Evolutionary conservation across 2,113 vertebrate species (phyloP).

Genomic region (Archilochus colubris): DNA sequence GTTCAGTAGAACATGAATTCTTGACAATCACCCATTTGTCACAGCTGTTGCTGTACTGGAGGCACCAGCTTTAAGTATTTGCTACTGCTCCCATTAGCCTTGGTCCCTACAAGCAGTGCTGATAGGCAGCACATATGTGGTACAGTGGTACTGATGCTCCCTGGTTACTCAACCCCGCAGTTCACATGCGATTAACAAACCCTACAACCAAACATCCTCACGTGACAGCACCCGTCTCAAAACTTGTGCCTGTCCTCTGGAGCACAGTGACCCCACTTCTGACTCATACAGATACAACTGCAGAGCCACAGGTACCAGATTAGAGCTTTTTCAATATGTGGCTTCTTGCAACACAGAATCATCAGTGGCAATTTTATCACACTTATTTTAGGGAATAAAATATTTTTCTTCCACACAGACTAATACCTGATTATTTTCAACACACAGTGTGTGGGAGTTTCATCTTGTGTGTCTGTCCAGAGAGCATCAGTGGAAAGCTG

Average conservation of each 20-base stretch:
- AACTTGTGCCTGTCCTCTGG: background rate
- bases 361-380: background rate
- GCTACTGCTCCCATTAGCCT: background rate
- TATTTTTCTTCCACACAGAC: background rate
- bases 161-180: background rate
- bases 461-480: background rate
- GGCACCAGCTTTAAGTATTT: background rate
- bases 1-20: background rate
- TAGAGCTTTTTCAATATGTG: background rate
- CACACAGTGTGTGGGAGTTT: background rate
- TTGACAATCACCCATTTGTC: background rate
- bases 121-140: background rate
- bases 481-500: background rate
- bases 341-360: background rate
- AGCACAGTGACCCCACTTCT: background rate
- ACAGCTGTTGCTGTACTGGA: background rate
- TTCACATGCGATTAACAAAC: background rate
- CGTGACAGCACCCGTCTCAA: background rate
- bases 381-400: background rate
- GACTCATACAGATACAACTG: background rate
- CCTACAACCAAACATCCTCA: background rate
- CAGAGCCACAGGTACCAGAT: background rate
- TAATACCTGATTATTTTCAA: background rate
- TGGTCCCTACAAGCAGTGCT: background rate
- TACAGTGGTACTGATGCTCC: accelerated